Percentiles rank a stretch among this genome's conserved stretches.
These are phyloP conservation scores for Rhinolophus ferrumequinum DNA, from an alignment of 2,113 vertebrate genomes.

Conservation along the genomic window DNA sequence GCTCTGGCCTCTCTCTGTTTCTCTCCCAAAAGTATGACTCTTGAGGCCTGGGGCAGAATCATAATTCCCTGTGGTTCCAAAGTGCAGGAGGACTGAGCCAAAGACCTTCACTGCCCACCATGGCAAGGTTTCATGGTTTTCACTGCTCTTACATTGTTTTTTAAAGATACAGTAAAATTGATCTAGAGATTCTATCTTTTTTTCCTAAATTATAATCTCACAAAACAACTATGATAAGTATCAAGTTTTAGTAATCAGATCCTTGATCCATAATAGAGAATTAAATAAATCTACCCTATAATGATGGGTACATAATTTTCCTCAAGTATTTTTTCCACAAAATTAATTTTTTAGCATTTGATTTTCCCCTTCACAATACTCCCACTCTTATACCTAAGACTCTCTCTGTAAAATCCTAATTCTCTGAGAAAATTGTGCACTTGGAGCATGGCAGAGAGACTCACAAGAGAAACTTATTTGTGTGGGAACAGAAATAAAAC, in stretches of 20 bases:
- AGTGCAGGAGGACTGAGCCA: not conserved
- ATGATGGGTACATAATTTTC: constrained; percentile 46
- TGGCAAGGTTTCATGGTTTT: not conserved
- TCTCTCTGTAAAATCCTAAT: constrained; percentile 34
- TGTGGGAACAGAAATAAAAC: constrained; percentile 71
- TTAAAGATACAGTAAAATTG: not conserved
- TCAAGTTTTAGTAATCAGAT: constrained; percentile 11
- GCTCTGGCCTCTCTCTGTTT: not conserved
- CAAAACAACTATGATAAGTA: not conserved
- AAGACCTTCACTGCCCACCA: not conserved
- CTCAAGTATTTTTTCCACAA: constrained; percentile 24
- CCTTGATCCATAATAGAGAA: not conserved
- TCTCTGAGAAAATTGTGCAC: constrained; percentile 44
- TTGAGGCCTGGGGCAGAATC: not conserved
- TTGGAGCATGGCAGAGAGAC: not conserved
- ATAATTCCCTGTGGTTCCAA: not conserved
- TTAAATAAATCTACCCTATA: not conserved
- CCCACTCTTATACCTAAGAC: constrained; percentile 58
- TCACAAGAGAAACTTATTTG: constrained; percentile 70
- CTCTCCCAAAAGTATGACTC: not conserved
- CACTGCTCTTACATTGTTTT: not conserved
- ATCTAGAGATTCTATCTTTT: not conserved
- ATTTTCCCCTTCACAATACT: constrained; percentile 43
- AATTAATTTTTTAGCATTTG: constrained; percentile 63
- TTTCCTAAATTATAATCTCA: constrained; percentile 34